Conservation (phyloP, 1,140 invertebrate genomes). For the Lysiphlebus fabarum region DNA sequence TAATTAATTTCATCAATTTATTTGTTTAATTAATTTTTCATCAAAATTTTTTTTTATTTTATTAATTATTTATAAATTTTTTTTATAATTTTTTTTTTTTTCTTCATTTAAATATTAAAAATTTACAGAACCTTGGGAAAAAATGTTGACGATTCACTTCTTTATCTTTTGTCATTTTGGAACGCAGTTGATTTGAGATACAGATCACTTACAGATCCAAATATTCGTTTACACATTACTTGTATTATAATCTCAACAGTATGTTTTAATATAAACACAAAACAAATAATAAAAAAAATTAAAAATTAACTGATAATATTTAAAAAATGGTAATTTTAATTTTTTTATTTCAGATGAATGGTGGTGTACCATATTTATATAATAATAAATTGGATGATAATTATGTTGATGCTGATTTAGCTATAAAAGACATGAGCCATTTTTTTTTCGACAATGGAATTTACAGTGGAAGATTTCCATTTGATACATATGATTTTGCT, state of each 20-base stretch:
- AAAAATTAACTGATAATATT: slow-evolving; percentile 3
- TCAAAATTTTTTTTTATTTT: neutral
- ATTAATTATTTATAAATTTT: neutral
- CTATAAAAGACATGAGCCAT: slow-evolving; percentile 32
- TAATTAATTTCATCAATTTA: neutral
- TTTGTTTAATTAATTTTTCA: too few species aligned
- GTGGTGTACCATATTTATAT: slow-evolving; percentile 36
- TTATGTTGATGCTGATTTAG: slow-evolving; percentile 35
- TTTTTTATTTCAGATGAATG: slow-evolving; percentile 30
- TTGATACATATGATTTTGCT: slow-evolving; percentile 29
- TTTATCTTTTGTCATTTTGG: slow-evolving; percentile 37
- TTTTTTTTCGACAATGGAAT: slow-evolving; percentile 36
- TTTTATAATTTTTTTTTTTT: neutral
- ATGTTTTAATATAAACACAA: slow-evolving; percentile 8
- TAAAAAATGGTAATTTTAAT: slow-evolving; percentile 3
- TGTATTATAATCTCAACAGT: slow-evolving; percentile 36
- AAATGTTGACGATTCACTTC: slow-evolving; percentile 24
- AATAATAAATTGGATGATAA: slow-evolving; percentile 24
- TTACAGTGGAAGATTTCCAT: slow-evolving; percentile 25
- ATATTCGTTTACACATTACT: slow-evolving; percentile 36
- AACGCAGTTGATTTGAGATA: slow-evolving; percentile 39
- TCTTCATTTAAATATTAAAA: neutral
- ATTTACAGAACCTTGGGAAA: slow-evolving; percentile 23
- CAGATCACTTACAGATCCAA: slow-evolving; percentile 30
- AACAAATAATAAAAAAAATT: slow-evolving; percentile 10